Base-by-base conservation (phyloP, 1,140 invertebrate species). In the Drosophila auraria region DNA sequence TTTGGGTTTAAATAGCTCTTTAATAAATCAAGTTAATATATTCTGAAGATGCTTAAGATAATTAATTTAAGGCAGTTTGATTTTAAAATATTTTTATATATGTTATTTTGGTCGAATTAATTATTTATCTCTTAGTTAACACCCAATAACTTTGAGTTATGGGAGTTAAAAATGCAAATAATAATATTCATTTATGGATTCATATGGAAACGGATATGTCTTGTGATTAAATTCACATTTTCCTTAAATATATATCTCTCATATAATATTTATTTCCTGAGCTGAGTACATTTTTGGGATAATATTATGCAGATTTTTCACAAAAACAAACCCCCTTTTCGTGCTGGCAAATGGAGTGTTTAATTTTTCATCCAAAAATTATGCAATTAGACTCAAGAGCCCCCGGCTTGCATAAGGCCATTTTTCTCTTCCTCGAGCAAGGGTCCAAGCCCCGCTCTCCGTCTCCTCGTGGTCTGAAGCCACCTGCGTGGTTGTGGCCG, bases 331-430 rank as follows among this genome's bases (percentile, higher is more conserved):
- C 14, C 12, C 53, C 51, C 0, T 9, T 47, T 23, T 40, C 20
- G 30, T 20, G 44, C 14, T 69, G 62, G 53, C 25, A 45, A 51
- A 59, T 62, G 33, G 30, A 44, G 12, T 80, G 38, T 77, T 58
- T 68, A 20, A 47, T 42, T 33, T 49, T 65, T 44, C 73, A 27
- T 27, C 14, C 33, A 47, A 42, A 49, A 68, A 81, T 84, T 84
- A 78, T 69, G 78, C 73, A 84, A 84, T 71, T 73, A 69, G 44
- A 15, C 8, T 40, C n/a, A 47, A 63, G 49, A 36, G 42, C 62
- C 23, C 23, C 25, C 40, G 14, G 23, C 23, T 84, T 87, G 83
- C 69, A 79, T 82, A 64, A 87, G 60, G 58, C 61, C 49, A 40
- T 65, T 69, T 61, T 53, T 54, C 45, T 44, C 36, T 54, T 60